Evolutionary conservation across 2,888 invertebrate genomes (phyloP).

Genomic region (Pseudococcus viburni): DNA sequence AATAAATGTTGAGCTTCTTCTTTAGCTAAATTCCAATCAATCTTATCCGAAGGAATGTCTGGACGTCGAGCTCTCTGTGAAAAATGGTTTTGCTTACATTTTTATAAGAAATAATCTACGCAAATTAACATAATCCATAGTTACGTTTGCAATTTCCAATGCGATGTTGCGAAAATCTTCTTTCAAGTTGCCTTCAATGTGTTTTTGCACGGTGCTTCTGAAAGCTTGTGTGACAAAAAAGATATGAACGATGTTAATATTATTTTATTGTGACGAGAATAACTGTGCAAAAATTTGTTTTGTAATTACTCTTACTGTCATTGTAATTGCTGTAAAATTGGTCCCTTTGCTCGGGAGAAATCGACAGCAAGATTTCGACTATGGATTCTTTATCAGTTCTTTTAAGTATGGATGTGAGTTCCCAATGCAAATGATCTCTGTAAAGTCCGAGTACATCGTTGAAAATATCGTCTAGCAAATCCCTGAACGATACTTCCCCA

Average conservation of each 20-base stretch:
- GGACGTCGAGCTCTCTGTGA: not conserved
- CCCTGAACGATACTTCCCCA: not conserved
- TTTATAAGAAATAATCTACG: too few species aligned
- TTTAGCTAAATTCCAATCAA: not conserved
- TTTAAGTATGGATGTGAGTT: not conserved
- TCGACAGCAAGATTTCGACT: not conserved
- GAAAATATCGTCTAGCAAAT: not conserved
- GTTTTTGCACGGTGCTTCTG: not conserved
- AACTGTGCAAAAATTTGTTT: not conserved
- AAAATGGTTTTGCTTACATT: not conserved
- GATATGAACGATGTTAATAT: not conserved
- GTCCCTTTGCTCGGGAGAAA: not conserved
- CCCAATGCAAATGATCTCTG: not conserved
- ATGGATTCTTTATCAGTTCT: not conserved
- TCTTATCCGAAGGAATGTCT: not conserved
- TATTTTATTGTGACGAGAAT: too few species aligned
- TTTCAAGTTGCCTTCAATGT: not conserved
- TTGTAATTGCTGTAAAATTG: not conserved
- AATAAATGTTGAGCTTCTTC: not conserved
- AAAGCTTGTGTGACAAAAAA: not conserved
- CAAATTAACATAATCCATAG: not conserved
- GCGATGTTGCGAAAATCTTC: not conserved
- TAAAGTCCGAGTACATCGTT: not conserved
- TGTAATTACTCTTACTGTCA: not conserved
- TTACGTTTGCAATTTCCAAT: not conserved